Conservation (phyloP, 2,113 vertebrate genomes). For the Synodontis membranacea region DNA sequence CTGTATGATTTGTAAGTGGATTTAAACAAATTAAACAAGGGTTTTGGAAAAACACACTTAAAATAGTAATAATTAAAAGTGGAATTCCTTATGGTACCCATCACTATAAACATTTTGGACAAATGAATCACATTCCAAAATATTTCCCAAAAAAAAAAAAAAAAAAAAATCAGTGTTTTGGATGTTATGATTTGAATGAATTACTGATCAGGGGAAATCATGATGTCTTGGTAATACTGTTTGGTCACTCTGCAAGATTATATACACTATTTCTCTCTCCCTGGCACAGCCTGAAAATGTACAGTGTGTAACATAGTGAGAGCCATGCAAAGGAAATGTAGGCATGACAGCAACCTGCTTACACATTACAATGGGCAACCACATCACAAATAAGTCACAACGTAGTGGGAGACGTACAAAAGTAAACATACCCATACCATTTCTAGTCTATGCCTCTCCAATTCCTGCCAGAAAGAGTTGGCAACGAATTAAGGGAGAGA, state of each 20-base stretch:
- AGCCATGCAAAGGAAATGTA: constrained; percentile 92
- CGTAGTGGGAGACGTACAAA: constrained; percentile 92
- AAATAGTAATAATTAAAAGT: not conserved
- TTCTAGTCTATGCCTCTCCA: constrained; percentile 99
- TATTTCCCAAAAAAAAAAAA: not conserved
- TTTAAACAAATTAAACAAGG: no score
- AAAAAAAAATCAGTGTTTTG: not conserved
- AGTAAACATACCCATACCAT: constrained; percentile 99
- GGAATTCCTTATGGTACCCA: not conserved
- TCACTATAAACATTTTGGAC: not conserved
- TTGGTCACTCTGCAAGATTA: not conserved
- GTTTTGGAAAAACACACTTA: not conserved
- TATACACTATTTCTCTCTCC: constrained; percentile 45
- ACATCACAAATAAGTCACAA: constrained; percentile 94
- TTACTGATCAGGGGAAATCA: not conserved
- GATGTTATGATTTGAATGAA: not conserved
- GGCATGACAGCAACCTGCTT: constrained; percentile 85
- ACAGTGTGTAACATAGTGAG: constrained; percentile 86
- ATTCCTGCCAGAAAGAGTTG: constrained; percentile 98
- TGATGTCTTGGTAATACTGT: not conserved
- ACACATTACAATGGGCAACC: constrained; percentile 86
- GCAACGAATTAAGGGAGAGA: constrained; percentile 89
- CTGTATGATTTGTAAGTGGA: no score
- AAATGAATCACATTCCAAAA: not conserved
- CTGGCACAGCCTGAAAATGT: constrained; percentile 79